Percentiles rank a stretch among this genome's conserved stretches.
phyloP scores from a whole-genome alignment of 1,140 invertebrate species.

The Apis laboriosa region DNA sequence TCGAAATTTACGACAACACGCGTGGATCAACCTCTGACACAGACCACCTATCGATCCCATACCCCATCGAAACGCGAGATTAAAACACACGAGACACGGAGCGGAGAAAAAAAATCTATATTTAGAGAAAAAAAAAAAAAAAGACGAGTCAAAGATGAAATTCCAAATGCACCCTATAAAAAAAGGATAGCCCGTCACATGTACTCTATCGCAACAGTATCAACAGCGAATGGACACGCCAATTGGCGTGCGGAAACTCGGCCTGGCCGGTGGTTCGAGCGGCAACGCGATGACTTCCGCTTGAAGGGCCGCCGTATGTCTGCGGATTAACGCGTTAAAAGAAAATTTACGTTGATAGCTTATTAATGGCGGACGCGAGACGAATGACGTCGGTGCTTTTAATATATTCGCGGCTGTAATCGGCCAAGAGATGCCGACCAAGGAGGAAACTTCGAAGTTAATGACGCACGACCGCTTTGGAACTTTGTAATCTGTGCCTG shows the following conservation, averaged over 20 bases:
- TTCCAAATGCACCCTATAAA: neutral
- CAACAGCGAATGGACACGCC: constrained; percentile 15
- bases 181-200: no score
- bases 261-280: neutral
- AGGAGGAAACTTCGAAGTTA: constrained; percentile 19
- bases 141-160: neutral
- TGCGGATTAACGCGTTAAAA: constrained; percentile 48
- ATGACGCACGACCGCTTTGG: constrained; percentile 33
- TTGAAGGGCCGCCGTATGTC: constrained; percentile 11
- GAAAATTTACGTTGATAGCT: constrained; percentile 43
- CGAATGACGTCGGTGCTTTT: constrained; percentile 39
- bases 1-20: constrained; percentile 27
- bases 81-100: neutral
- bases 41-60: neutral
- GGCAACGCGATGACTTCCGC: constrained; percentile 31
- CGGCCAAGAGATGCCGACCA: neutral
- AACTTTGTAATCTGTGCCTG: constrained; percentile 8
- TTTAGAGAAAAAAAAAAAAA: no score
- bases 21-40: constrained; percentile 18
- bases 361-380: constrained; percentile 37
- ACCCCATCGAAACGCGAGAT: neutral
- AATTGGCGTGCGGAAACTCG: constrained; percentile 37
- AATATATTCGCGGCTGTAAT: constrained; percentile 36
- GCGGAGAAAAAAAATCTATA: neutral
- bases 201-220: neutral